These are phyloP conservation scores for Netelia melanura DNA, from an alignment of 2,888 invertebrate genomes.

Conservation along the genomic window DNA sequence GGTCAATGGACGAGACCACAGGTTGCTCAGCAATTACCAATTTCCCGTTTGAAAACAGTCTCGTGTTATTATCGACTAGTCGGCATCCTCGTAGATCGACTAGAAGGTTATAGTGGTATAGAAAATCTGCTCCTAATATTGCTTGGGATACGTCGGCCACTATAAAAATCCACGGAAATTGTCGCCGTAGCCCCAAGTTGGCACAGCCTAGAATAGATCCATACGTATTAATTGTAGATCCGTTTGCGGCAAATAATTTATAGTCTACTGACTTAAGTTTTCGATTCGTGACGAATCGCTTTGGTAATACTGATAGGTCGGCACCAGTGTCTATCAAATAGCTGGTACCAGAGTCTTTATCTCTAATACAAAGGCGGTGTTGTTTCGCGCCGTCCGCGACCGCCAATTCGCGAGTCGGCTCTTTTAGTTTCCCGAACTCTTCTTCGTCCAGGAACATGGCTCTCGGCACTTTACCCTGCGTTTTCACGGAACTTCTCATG, in stretches of 20 bases:
- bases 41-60: too few species aligned
- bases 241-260: slow-evolving; percentile 54
- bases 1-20: too few species aligned
- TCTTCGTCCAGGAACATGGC: slow-evolving; percentile 32
- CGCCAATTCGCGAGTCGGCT: slow-evolving; percentile 25
- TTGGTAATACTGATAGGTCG: slow-evolving; percentile 38
- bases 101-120: slow-evolving; percentile 10
- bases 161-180: slow-evolving; percentile 31
- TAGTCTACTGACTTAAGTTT: not conserved
- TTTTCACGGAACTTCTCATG: slow-evolving; percentile 50
- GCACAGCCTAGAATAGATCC: not conserved
- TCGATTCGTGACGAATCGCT: not conserved
- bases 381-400: slow-evolving; percentile 29
- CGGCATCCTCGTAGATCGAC: slow-evolving; percentile 25
- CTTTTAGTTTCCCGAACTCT: slow-evolving; percentile 41
- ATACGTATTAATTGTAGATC: slow-evolving; percentile 18
- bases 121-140: slow-evolving; percentile 53
- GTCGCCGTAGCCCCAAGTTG: slow-evolving; percentile 47
- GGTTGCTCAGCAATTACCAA: too few species aligned
- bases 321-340: slow-evolving; percentile 1
- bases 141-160: slow-evolving; percentile 14
- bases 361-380: slow-evolving; percentile 50
- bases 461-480: slow-evolving; percentile 39
- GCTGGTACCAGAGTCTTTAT: slow-evolving; percentile 1
- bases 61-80: too few species aligned